phyloP scores from a whole-genome alignment of 2,113 vertebrate species.

The Cichladusa arquata region DNA sequence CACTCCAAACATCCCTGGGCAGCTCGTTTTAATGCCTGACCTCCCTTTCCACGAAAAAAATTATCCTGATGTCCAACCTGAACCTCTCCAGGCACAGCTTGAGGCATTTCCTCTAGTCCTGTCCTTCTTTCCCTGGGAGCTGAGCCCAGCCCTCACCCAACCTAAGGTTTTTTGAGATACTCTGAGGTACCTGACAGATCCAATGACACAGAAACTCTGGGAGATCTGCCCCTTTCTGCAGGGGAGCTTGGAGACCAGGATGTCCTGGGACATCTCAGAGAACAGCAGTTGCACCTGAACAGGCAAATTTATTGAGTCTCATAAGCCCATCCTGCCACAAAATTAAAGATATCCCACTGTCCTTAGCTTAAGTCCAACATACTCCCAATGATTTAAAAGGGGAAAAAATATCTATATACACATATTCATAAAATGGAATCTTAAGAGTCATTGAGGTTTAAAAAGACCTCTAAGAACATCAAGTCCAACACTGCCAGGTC shows the following conservation, averaged over 20 bases:
- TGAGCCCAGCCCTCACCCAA: neutral
- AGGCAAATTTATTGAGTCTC: neutral
- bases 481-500: neutral
- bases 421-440: neutral
- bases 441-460: neutral
- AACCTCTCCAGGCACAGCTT: neutral
- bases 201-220: neutral
- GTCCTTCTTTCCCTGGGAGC: neutral
- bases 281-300: neutral
- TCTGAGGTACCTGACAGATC: neutral
- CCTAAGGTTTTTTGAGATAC: neutral
- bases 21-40: fast-evolving
- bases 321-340: neutral
- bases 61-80: neutral
- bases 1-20: neutral
- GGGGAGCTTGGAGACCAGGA: neutral
- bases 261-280: neutral
- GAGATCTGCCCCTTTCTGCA: neutral
- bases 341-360: neutral
- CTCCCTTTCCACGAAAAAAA: neutral
- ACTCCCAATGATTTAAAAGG: neutral
- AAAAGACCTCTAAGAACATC: neutral
- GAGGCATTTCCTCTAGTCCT: neutral
- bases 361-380: neutral
- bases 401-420: neutral